Evolutionary conservation across 2,797 vertebrate species (phyloP).

Genomic region (Micropoecilia bifurca): DNA sequence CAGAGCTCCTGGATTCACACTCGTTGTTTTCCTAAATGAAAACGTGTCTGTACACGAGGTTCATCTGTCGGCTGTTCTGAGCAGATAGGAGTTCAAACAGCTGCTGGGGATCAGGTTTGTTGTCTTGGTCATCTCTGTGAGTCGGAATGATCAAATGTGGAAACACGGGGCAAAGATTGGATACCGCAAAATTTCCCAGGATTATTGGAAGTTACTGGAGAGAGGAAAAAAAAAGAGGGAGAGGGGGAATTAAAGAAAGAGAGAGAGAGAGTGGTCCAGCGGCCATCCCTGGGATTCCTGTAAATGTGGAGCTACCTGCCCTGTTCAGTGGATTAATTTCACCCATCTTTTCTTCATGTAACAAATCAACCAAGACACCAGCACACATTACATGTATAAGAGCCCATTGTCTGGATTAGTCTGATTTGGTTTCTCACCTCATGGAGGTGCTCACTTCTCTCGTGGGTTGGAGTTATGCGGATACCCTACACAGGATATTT

Average conservation of each 20-base stretch:
- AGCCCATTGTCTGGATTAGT: constrained; percentile 80
- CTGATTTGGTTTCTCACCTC: constrained; percentile 70
- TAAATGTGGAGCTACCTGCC: constrained; percentile 83
- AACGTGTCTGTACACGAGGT: constrained; percentile 42
- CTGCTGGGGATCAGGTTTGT: constrained; percentile 70
- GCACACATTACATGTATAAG: constrained; percentile 69
- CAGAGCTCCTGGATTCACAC: constrained; percentile 54
- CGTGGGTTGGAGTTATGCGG: constrained; percentile 76
- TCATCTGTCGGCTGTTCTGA: constrained; percentile 34
- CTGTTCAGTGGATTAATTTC: constrained; percentile 83
- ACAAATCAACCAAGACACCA: constrained; percentile 67
- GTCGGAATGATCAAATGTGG: constrained; percentile 79
- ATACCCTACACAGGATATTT: constrained; percentile 82
- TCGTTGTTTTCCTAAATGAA: constrained; percentile 40
- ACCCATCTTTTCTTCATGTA: constrained; percentile 67
- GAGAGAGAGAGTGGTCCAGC: constrained; percentile 80
- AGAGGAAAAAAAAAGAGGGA: constrained; percentile 52
- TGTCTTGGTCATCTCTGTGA: constrained; percentile 66
- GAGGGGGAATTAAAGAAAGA: constrained; percentile 56
- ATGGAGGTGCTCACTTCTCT: constrained; percentile 62
- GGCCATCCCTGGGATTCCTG: constrained; percentile 79
- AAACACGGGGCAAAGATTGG: constrained; percentile 82
- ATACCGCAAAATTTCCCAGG: constrained; percentile 81
- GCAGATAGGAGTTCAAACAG: constrained; percentile 57
- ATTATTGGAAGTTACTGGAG: constrained; percentile 79